Conservation (phyloP, 2,888 invertebrate genomes). For the Kryphioiulus occultus region DNA sequence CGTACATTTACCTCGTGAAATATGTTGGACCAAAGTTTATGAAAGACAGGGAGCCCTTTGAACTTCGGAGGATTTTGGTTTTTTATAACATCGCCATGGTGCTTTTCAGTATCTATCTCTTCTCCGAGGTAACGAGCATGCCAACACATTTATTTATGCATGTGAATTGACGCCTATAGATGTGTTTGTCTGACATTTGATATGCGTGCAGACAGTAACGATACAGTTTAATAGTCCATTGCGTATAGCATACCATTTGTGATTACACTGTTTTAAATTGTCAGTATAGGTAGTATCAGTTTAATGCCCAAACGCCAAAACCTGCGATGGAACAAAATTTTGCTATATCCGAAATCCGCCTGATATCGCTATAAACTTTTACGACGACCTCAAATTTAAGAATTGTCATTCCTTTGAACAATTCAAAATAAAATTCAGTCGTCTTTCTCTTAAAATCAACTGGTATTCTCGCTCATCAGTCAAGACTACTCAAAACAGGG, state of each 20-base stretch:
- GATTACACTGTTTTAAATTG: not conserved
- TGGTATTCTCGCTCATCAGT: too few species aligned
- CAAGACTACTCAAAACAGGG: too few species aligned
- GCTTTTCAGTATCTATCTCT: conserved; percentile 87
- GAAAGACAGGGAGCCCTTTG: conserved; percentile 88
- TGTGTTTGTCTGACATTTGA: not conserved
- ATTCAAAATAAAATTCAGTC: too few species aligned
- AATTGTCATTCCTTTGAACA: too few species aligned
- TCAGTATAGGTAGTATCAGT: not conserved
- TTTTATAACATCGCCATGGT: conserved; percentile 91
- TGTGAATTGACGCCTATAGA: not conserved
- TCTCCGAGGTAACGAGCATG: conserved; percentile 78
- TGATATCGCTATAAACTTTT: too few species aligned
- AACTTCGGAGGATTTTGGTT: conserved; percentile 79
- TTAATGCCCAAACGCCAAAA: too few species aligned
- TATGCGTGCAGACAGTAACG: not conserved
- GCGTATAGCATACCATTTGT: too few species aligned
- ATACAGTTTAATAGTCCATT: not conserved
- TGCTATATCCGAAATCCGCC: too few species aligned
- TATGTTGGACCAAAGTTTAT: conserved; percentile 84
- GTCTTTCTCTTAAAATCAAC: too few species aligned
- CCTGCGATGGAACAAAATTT: too few species aligned
- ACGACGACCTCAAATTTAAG: too few species aligned
- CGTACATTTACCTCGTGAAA: conserved; percentile 84
- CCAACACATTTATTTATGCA: not conserved